phyloP scores from a whole-genome alignment of 2,113 vertebrate species.

The Thamnophis sirtalis region DNA sequence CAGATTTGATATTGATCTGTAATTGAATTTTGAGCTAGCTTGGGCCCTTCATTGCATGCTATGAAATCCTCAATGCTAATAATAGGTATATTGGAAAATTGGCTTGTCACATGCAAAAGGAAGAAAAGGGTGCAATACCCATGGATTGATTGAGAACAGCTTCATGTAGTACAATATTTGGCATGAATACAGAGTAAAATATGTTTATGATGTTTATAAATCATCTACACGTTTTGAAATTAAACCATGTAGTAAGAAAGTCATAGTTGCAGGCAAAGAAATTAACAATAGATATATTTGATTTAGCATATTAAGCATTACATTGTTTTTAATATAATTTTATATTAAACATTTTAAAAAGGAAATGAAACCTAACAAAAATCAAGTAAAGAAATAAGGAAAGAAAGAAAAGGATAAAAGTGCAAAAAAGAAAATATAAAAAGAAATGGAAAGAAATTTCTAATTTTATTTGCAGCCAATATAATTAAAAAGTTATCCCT shows the following conservation, averaged over 20 bases:
- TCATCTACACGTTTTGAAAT: not conserved
- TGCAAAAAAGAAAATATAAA: no score
- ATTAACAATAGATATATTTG: not conserved
- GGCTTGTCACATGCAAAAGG: not conserved
- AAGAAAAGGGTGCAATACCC: not conserved
- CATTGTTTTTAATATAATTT: not conserved
- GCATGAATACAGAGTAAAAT: not conserved
- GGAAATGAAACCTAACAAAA: no score
- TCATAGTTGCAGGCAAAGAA: not conserved
- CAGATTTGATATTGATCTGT: not conserved
- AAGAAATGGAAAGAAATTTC: no score
- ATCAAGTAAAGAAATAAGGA: no score
- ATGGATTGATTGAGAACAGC: not conserved
- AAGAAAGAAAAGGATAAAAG: no score
- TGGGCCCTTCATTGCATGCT: not conserved
- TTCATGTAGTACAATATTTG: not conserved
- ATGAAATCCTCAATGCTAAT: not conserved
- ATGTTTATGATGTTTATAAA: not conserved
- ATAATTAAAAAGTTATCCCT: no score
- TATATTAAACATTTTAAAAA: no score
- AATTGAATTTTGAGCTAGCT: not conserved
- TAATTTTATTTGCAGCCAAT: no score
- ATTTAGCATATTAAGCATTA: not conserved
- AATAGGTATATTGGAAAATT: not conserved
- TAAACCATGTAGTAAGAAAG: not conserved